Evolutionary conservation across 2,113 vertebrate species (phyloP).

Genomic region (Tapirus terrestris): DNA sequence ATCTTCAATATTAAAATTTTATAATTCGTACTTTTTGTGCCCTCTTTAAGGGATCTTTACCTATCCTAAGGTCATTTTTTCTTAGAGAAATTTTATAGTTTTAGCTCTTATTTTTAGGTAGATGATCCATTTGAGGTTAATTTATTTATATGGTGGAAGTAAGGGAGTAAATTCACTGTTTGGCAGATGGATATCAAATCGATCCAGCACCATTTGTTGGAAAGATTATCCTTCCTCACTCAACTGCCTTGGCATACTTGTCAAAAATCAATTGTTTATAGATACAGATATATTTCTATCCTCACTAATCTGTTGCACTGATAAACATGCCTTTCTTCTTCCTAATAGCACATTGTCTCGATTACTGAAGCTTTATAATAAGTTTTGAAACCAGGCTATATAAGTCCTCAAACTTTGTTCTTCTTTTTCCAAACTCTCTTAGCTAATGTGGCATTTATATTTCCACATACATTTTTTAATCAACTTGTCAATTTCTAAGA

Average conservation of each 20-base stretch:
- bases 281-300: not conserved
- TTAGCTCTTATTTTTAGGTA: not conserved
- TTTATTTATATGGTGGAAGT: not conserved
- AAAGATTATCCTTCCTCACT: not conserved
- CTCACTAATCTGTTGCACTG: not conserved
- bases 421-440: conserved; percentile 30
- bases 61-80: not conserved
- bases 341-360: not conserved
- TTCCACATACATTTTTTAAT: conserved; percentile 25
- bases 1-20: not conserved
- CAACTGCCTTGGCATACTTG: not conserved
- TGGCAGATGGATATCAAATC: not conserved
- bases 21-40: not conserved
- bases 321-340: not conserved
- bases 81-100: conserved; percentile 20
- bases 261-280: conserved; percentile 12
- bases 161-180: not conserved
- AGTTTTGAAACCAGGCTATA: not conserved
- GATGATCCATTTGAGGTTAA: not conserved
- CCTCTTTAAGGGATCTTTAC: not conserved
- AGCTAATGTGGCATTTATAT: not conserved
- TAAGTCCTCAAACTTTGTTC: not conserved
- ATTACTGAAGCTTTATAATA: not conserved
- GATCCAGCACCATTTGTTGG: not conserved
- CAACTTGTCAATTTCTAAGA: not conserved